A percentile compares a stretch with the other conserved stretches of the same genome.
Evolutionary conservation across 2,797 vertebrate species (phyloP).

Genomic region (Artibeus lituratus): DNA sequence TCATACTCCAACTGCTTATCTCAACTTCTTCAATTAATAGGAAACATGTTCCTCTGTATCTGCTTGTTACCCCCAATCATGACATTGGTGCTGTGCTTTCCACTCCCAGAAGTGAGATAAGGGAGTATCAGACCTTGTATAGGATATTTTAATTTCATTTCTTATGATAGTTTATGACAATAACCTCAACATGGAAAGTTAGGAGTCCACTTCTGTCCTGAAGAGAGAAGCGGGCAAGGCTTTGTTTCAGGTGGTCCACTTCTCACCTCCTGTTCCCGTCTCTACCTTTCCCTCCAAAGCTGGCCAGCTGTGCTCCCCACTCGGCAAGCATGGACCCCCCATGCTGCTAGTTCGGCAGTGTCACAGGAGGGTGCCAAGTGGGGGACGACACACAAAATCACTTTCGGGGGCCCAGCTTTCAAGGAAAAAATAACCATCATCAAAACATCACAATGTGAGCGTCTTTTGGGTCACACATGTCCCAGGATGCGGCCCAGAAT

Average conservation of each 20-base stretch:
- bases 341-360: neutral
- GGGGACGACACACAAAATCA: neutral
- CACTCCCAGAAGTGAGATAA: neutral
- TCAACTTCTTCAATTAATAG: neutral
- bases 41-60: fast-evolving
- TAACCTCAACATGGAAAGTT: neutral
- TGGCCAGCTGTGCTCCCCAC: neutral
- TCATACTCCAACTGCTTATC: neutral
- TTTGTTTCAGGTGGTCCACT: neutral
- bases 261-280: fast-evolving
- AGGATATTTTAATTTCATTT: neutral
- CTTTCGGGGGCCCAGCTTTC: neutral
- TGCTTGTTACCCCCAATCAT: neutral
- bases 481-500: neutral
- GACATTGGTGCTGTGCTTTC: neutral
- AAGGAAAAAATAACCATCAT: neutral
- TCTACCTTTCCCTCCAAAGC: neutral
- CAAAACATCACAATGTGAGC: neutral
- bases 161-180: neutral
- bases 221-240: neutral
- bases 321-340: neutral
- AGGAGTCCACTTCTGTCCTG: neutral
- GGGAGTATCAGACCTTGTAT: neutral
- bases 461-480: neutral
- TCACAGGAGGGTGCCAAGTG: neutral